Evolutionary conservation across 2,888 invertebrate genomes (phyloP).

Genomic region (Oxycera nigricornis): DNA sequence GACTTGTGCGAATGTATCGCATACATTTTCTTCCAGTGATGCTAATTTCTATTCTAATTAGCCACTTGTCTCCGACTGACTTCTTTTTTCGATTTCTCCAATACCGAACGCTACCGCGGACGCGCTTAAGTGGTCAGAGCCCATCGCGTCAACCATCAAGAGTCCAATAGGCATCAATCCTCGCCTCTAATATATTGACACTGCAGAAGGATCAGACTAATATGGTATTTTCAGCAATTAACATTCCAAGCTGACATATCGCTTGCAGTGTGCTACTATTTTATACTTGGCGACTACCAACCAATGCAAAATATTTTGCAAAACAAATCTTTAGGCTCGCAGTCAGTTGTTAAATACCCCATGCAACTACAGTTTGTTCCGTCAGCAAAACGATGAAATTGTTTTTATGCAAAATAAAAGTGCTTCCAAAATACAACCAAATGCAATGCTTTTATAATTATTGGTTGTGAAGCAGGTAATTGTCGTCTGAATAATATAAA

Average conservation of each 20-base stretch:
- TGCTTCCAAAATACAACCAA: too few relatives aligned
- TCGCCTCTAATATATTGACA: slow-evolving; percentile 2
- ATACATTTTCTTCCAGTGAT: slow-evolving; percentile 1
- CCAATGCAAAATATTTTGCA: slow-evolving; percentile 20
- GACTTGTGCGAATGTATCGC: not conserved
- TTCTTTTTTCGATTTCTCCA: slow-evolving; percentile 16
- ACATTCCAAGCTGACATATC: slow-evolving; percentile 40
- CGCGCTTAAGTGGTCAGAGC: not conserved
- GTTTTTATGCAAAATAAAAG: not conserved
- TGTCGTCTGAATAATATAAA: too few relatives aligned
- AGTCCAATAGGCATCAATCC: slow-evolving; percentile 26
- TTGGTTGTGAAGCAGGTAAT: too few relatives aligned
- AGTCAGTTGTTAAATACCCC: not conserved
- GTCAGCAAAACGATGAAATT: not conserved
- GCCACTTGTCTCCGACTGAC: slow-evolving; percentile 8
- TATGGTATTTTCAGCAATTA: slow-evolving; percentile 40
- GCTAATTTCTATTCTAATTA: slow-evolving; percentile 41
- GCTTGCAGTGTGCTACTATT: slow-evolving; percentile 31
- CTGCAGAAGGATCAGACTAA: slow-evolving; percentile 6
- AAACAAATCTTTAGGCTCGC: slow-evolving; percentile 25
- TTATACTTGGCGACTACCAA: slow-evolving; percentile 28
- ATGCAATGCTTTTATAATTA: too few relatives aligned
- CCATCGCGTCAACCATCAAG: slow-evolving; percentile 9
- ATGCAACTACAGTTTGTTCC: not conserved
- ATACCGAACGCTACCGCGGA: not conserved